Evolutionary conservation across 1,140 invertebrate species (phyloP), one percentile per base, ranked within the genome.

Genomic region (Neodiprion lecontei): DNA sequence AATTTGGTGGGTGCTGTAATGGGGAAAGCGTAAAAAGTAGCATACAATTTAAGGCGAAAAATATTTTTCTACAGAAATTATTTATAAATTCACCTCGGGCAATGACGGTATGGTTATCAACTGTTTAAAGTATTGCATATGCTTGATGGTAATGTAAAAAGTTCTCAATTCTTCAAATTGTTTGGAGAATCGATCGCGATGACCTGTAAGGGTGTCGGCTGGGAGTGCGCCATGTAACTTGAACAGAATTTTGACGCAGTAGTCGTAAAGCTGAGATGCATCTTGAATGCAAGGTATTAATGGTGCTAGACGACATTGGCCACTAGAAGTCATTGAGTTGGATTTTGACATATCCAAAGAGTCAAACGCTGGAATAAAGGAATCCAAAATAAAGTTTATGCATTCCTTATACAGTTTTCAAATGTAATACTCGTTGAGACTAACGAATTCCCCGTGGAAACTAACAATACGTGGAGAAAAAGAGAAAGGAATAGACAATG

Each of bases 261-360:
- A 97, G 90, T 99, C 98, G 85, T 99, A 99, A 0, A 99, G 89
- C 78, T 96, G 95, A 79, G 96, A 97, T 0, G 98, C 97, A 88
- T 99, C 98, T 89, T 98, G 96, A 78, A 99, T 99, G 83, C 98
- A 98, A n/a, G 97, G 94, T 78, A 99, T 98, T 9, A 99, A 89
- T 11, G 98, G 98, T 17, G 97, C 96, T 69, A 99, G 90, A 74
- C 98, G 91, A 88, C 98, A 99, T 88, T 99, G 98, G 3, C 98
- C 98, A 75, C 95, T 94, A 71, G 93, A 95, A 0, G 97, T 99
- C 96, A 99, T 99, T 5, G 98, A 99, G 89, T 97, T 99, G 11
- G 97, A 95, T 69, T 95, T 91, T 2, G 96, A 96, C 88, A 95
- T 94, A 87, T 99, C 97, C 83, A 99, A 90, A 2, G 97, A 98